These are phyloP conservation scores for Gallinago solitaria DNA, from an alignment of 2,797 vertebrate species.

Conservation along the genomic window DNA sequence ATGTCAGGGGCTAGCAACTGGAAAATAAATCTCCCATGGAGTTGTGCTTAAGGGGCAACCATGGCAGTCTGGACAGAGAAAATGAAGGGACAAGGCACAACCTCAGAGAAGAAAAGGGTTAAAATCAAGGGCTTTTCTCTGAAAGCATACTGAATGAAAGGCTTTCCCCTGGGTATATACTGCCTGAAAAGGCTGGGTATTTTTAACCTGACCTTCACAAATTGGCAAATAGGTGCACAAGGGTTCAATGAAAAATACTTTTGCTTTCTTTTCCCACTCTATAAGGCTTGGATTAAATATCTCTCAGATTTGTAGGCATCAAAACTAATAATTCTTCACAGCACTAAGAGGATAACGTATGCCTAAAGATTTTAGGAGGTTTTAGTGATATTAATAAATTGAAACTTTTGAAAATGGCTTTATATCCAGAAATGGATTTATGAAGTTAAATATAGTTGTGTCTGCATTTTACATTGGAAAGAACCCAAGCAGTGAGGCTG, in stretches of 20 bases:
- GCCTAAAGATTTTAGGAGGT: neutral
- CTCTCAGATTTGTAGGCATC: neutral
- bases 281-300: neutral
- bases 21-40: neutral
- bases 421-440: neutral
- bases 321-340: neutral
- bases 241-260: neutral
- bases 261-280: neutral
- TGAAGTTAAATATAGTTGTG: neutral
- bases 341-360: neutral
- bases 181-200: neutral
- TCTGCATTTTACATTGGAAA: neutral
- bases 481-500: neutral
- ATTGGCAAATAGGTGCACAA: neutral
- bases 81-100: neutral
- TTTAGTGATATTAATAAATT: neutral
- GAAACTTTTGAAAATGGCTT: neutral
- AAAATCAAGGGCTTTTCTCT: neutral
- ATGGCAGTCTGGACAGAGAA: neutral
- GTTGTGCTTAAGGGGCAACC: neutral
- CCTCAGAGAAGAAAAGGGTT: neutral
- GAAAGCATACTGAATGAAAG: neutral
- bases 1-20: neutral
- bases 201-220: slow-evolving; percentile 33
- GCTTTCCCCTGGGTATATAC: neutral